These are phyloP conservation scores for Noctua janthe DNA, from an alignment of 2,888 invertebrate species.

Conservation along the genomic window DNA sequence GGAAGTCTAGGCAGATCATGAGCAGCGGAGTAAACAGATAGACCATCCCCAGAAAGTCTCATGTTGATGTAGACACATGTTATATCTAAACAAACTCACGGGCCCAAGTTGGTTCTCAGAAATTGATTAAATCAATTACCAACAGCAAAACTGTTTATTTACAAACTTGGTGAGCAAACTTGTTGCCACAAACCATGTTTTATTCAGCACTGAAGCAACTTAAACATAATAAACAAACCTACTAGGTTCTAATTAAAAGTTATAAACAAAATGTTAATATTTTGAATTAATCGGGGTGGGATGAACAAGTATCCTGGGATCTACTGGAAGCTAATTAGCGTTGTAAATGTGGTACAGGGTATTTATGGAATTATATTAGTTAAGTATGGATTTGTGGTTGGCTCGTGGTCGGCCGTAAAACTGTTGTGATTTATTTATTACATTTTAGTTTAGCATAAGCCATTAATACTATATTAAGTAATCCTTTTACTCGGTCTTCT, in stretches of 20 bases:
- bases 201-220: slow-evolving; percentile 43
- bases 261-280: slow-evolving; percentile 55
- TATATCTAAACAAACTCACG: neutral
- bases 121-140: slow-evolving; percentile 37
- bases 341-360: slow-evolving; percentile 16
- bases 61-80: neutral
- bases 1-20: neutral
- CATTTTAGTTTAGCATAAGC: neutral
- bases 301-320: slow-evolving; percentile 7
- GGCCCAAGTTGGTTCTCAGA: neutral
- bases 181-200: slow-evolving; percentile 39
- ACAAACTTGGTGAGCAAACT: slow-evolving; percentile 25
- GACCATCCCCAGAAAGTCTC: neutral
- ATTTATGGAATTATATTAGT: slow-evolving; percentile 1
- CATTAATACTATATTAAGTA: neutral
- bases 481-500: neutral
- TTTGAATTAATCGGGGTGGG: slow-evolving; percentile 42
- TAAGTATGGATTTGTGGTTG: neutral
- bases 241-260: slow-evolving; percentile 61
- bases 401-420: neutral
- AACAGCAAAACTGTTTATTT: slow-evolving; percentile 37
- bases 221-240: slow-evolving; percentile 36
- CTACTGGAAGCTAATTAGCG: slow-evolving; percentile 38
- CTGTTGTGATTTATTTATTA: neutral
- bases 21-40: too few relatives aligned